phyloP scores from a whole-genome alignment of 2,888 invertebrate species.

The Meliscaeva auricollis region DNA sequence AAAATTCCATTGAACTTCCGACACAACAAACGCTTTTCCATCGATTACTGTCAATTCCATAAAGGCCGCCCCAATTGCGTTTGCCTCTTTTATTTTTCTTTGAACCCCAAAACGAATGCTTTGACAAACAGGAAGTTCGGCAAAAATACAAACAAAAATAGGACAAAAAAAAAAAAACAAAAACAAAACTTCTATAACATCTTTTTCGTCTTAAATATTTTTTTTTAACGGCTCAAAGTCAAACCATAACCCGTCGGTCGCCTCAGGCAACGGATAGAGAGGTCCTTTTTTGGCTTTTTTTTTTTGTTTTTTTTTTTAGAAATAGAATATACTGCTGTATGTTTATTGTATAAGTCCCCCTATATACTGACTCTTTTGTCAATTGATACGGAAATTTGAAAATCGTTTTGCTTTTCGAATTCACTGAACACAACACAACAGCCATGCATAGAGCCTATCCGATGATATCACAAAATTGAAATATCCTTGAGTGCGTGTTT shows the following conservation, averaged over 20 bases:
- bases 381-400: slow-evolving; percentile 69
- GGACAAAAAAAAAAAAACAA: slow-evolving; percentile 26
- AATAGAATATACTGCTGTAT: slow-evolving; percentile 8
- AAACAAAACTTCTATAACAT: slow-evolving; percentile 25
- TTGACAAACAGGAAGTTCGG: slow-evolving; percentile 68
- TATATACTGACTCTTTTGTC: neutral
- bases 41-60: slow-evolving; percentile 62
- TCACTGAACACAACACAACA: slow-evolving; percentile 32
- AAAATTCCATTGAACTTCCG: slow-evolving; percentile 14
- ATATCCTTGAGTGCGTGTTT: slow-evolving; percentile 59
- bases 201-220: slow-evolving; percentile 29
- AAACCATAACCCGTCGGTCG: slow-evolving; percentile 52
- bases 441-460: neutral
- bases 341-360: slow-evolving; percentile 52
- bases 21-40: slow-evolving; percentile 29
- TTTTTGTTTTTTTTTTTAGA: neutral
- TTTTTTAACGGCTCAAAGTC: slow-evolving; percentile 62
- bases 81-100: slow-evolving; percentile 61
- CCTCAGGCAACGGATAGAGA: slow-evolving; percentile 56
- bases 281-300: slow-evolving; percentile 43
- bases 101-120: slow-evolving; percentile 66
- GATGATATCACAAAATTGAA: slow-evolving; percentile 24
- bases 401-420: slow-evolving; percentile 65
- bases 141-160: slow-evolving; percentile 18
- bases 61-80: slow-evolving; percentile 46